These are phyloP conservation scores for Drosophila seguyi DNA, from an alignment of 1,140 invertebrate genomes.

Conservation along the genomic window DNA sequence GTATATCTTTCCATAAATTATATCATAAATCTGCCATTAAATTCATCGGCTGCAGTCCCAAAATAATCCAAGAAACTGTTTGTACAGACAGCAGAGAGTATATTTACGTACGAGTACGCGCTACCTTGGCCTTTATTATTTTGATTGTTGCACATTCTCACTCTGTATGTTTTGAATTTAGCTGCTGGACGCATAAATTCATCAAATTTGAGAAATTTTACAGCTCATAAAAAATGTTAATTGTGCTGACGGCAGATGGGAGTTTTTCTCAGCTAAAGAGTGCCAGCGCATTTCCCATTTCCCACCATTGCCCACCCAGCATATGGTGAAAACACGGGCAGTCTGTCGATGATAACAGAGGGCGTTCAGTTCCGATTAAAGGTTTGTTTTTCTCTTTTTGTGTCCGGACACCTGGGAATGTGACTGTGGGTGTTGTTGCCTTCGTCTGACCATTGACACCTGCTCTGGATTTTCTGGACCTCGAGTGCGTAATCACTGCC, in stretches of 20 bases:
- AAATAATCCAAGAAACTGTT: constrained; percentile 6
- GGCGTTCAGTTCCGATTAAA: constrained; percentile 66
- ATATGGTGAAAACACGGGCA: constrained; percentile 40
- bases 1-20: not conserved
- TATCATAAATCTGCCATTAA: constrained; percentile 10
- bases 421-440: constrained; percentile 18
- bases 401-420: constrained; percentile 18
- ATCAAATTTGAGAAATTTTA: constrained; percentile 79
- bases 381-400: constrained; percentile 14
- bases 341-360: constrained; percentile 55
- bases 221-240: constrained; percentile 76
- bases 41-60: constrained; percentile 3
- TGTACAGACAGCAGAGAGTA: not conserved
- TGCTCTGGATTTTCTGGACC: constrained; percentile 20
- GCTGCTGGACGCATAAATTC: constrained; percentile 62
- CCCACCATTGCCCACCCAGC: constrained; percentile 14
- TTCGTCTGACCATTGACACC: constrained; percentile 61
- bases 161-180: constrained; percentile 38
- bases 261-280: constrained; percentile 35
- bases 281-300: constrained; percentile 36
- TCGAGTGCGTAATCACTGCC: constrained; percentile 57
- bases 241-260: constrained; percentile 57
- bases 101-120: constrained; percentile 3
- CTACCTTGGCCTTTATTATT: constrained; percentile 38
- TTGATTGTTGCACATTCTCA: constrained; percentile 53